Base-by-base conservation (phyloP, 1,140 invertebrate species). In the Drosophila punjabiensis region DNA sequence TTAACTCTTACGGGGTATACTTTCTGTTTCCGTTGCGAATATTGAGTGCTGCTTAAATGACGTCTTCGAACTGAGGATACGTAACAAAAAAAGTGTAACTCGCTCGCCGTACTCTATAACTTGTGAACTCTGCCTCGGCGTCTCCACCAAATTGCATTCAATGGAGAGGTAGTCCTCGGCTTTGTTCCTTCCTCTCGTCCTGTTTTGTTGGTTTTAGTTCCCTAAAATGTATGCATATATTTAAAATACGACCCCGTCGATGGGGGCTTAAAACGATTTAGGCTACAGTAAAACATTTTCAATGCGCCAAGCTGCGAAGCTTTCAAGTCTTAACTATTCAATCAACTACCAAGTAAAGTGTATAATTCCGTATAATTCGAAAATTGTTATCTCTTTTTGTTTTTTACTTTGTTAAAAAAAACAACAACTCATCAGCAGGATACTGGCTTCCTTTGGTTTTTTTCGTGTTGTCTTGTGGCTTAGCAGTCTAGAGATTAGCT, bases 251-350 rank as follows among this genome's bases (percentile, higher is more conserved):
- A 13, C 71, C 58, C 71, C 62, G 20, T 45, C 3, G 59, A 64
- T 74, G 53, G 73, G 76, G 61, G 65, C 63, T 74, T 89, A 79
- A 90, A 90, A 85, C 61, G 28, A 82, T 79, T 85, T 79, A 90
- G 67, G 76, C 86, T 89, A 90, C 86, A 89, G 82, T 89, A 89
- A 89, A 89, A 90, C 81, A 90, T 90, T 89, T 90, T 76, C 47
- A 89, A 87, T 88, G 82, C 70, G 67, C 63, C 50, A 71, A 71
- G 82, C 79, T 79, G 75, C 82, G 58, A 90, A 90, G 86, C 86
- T 90, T 86, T 66, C 11, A 79, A 82, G 82, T 89, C 81, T 89
- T 85, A 89, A 71, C 77, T 83, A 80, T 84, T 67, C 64, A 84
- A 81, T 78, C 68, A 64, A 68, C 79, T 90, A 86, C 61, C 75